Conservation (phyloP, 2,113 vertebrate genomes). For the Brachionichthys hirsutus region DNA sequence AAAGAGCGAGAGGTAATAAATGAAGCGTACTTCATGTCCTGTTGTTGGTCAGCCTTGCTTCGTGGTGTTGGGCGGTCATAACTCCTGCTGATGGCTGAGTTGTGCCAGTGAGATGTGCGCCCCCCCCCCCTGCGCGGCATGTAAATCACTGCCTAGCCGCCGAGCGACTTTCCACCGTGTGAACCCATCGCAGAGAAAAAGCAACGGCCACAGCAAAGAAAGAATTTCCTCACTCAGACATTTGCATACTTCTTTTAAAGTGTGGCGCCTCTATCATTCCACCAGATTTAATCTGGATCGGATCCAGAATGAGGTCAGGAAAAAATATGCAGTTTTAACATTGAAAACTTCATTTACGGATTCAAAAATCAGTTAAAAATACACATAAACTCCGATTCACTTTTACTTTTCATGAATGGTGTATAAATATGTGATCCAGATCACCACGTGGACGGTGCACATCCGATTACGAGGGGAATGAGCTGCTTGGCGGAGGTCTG, state of each 20-base stretch:
- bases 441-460: too few relatives aligned
- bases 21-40: constrained; percentile 30
- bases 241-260: constrained; percentile 1
- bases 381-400: too few relatives aligned
- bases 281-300: too few relatives aligned
- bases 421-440: too few relatives aligned
- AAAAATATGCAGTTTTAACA: too few relatives aligned
- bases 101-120: constrained; percentile 44
- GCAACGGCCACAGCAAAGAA: constrained; percentile 9
- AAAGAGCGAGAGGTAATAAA: constrained; percentile 23
- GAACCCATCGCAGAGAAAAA: constrained; percentile 22
- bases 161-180: constrained; percentile 21
- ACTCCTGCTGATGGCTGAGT: constrained; percentile 46
- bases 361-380: too few relatives aligned
- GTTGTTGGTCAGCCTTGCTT: constrained; percentile 33
- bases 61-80: constrained; percentile 42
- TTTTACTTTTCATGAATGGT: too few relatives aligned
- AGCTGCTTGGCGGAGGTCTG: too few relatives aligned
- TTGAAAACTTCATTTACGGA: too few relatives aligned
- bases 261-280: too few relatives aligned
- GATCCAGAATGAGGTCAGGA: too few relatives aligned
- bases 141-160: constrained; percentile 44
- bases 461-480: too few relatives aligned
- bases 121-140: constrained; percentile 16
- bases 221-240: constrained; percentile 5